Conservation (phyloP, 2,113 vertebrate species). For the Aldabrachelys gigantea region DNA sequence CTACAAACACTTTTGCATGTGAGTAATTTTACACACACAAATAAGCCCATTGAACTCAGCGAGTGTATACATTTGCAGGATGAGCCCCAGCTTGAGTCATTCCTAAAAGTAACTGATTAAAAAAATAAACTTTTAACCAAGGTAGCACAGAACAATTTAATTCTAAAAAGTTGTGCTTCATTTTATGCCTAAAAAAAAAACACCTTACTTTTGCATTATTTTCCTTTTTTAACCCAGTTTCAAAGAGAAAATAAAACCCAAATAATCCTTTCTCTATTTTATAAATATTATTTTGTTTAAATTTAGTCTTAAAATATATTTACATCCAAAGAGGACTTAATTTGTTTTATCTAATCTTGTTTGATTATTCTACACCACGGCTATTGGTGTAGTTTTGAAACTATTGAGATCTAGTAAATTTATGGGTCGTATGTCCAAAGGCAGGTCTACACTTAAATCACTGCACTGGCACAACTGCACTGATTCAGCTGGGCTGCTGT, state of each 20-base stretch:
- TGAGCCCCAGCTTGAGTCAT: background rate
- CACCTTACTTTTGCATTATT: constrained; percentile 18
- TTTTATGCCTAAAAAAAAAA: background rate
- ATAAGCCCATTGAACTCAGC: rapidly evolving
- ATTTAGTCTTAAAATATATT: background rate
- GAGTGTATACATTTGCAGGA: background rate
- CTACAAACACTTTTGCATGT: background rate
- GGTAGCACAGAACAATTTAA: background rate
- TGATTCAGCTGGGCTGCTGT: background rate
- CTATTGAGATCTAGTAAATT: rapidly evolving
- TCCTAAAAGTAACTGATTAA: background rate
- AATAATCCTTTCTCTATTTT: background rate
- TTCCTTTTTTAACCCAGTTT: background rate
- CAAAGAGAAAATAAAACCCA: constrained; percentile 6
- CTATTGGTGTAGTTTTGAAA: too few relatives aligned
- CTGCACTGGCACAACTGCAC: background rate
- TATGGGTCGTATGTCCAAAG: background rate
- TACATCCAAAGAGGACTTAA: background rate
- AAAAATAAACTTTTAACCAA: background rate
- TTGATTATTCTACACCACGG: background rate
- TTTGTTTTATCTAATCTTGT: background rate
- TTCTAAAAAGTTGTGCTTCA: background rate
- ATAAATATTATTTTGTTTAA: background rate
- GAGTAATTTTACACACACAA: background rate
- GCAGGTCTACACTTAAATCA: background rate